phyloP scores from a whole-genome alignment of 2,797 vertebrate genomes.

The Lutjanus campechanus region DNA sequence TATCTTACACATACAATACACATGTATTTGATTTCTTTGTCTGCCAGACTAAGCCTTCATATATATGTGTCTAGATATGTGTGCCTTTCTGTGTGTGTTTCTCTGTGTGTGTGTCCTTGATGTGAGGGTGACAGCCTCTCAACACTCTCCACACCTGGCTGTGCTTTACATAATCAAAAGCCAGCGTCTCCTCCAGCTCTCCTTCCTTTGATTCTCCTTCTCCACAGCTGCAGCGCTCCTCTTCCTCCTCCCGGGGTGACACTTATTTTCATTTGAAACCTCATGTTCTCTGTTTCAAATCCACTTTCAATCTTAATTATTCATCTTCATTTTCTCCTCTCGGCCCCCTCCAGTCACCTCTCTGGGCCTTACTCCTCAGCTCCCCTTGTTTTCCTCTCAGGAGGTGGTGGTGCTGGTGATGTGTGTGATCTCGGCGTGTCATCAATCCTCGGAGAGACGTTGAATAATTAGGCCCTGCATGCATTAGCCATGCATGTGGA shows the following conservation, averaged over 20 bases:
- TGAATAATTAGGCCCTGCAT: slow-evolving; percentile 65
- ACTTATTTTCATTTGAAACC: slow-evolving; percentile 38
- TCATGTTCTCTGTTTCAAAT: slow-evolving; percentile 41
- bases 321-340: slow-evolving; percentile 41
- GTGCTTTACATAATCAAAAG: slow-evolving; percentile 56
- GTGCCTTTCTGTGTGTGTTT: background rate
- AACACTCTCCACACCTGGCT: slow-evolving; percentile 52
- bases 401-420: slow-evolving; percentile 47
- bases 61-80: slow-evolving; percentile 27
- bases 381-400: slow-evolving; percentile 40
- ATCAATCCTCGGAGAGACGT: slow-evolving; percentile 60
- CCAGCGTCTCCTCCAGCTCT: slow-evolving; percentile 18
- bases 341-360: slow-evolving; percentile 36
- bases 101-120: slow-evolving; percentile 2
- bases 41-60: slow-evolving; percentile 30
- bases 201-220: background rate
- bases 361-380: slow-evolving; percentile 25
- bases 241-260: slow-evolving; percentile 21
- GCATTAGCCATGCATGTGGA: slow-evolving; percentile 29
- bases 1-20: slow-evolving; percentile 5
- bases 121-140: slow-evolving; percentile 42
- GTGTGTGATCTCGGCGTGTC: slow-evolving; percentile 59
- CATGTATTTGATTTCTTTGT: slow-evolving; percentile 39
- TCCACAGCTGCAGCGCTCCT: slow-evolving; percentile 31
- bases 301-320: slow-evolving; percentile 51